phyloP scores from a whole-genome alignment of 2,113 vertebrate genomes.

The Oreocharis arfaki region DNA sequence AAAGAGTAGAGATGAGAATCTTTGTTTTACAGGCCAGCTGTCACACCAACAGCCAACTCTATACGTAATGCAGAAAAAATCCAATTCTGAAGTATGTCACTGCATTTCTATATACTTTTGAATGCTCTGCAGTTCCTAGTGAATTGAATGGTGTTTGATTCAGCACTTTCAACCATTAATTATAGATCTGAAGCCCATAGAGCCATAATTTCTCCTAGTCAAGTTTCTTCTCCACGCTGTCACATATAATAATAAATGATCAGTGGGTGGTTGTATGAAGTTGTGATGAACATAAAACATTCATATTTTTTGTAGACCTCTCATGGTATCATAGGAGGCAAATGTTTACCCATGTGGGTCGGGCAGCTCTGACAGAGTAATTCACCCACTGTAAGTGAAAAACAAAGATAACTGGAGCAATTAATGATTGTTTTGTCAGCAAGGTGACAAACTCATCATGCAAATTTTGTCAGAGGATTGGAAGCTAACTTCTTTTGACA shows the following conservation, averaged over 20 bases:
- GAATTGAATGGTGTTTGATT: background rate
- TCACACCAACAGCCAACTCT: background rate
- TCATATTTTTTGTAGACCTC: background rate
- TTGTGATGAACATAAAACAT: background rate
- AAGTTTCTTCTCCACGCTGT: background rate
- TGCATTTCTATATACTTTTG: background rate
- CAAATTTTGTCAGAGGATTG: background rate
- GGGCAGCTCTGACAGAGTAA: background rate
- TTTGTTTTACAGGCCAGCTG: background rate
- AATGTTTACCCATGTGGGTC: background rate
- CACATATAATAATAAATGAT: background rate
- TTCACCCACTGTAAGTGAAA: background rate
- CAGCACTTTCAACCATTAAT: background rate
- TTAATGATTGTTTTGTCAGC: conserved; percentile 4
- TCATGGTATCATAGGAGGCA: background rate
- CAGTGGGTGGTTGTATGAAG: background rate
- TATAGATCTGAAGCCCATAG: background rate
- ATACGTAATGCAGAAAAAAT: background rate
- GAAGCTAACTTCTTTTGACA: background rate
- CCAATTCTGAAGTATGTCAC: background rate
- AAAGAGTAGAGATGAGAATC: background rate
- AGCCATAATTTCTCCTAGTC: background rate
- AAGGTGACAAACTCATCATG: background rate
- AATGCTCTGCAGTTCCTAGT: background rate
- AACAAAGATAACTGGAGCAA: background rate